Percentiles rank a stretch among this genome's conserved stretches.
These are phyloP conservation scores for Mesoclemmys tuberculata DNA, from an alignment of 2,113 vertebrate species.

Conservation along the genomic window DNA sequence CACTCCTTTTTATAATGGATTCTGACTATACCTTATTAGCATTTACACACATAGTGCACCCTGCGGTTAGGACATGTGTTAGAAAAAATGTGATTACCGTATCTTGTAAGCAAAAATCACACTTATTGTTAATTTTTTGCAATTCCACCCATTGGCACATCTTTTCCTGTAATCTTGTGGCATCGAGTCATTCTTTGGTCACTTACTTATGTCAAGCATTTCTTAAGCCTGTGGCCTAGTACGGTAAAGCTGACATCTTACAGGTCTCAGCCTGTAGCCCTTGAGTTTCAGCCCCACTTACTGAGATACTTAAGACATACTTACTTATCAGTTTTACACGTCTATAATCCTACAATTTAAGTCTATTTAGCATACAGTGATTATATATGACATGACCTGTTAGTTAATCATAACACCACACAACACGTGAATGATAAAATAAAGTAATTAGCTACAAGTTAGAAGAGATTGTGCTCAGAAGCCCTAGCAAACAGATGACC, in stretches of 20 bases:
- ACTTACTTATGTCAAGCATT: no score
- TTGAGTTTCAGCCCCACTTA: not conserved
- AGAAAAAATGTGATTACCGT: no score
- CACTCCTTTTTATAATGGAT: no score
- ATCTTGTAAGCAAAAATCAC: no score
- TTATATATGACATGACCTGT: not conserved
- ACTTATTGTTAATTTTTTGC: no score
- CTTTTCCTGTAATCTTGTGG: no score
- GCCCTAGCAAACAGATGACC: not conserved
- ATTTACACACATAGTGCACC: no score
- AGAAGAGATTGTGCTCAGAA: not conserved
- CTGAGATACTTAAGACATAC: not conserved
- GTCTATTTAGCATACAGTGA: not conserved
- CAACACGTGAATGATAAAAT: not conserved
- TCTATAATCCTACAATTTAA: not conserved
- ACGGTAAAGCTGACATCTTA: not conserved
- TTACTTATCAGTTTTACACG: not conserved
- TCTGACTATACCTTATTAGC: no score
- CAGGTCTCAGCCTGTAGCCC: not conserved
- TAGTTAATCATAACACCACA: not conserved
- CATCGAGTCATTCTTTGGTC: no score
- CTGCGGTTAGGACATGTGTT: no score
- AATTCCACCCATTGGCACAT: no score
- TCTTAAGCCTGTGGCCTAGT: not conserved
- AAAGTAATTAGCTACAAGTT: not conserved